These are phyloP conservation scores for Eumacrocentrus americanus DNA, from an alignment of 2,888 invertebrate species.

Conservation along the genomic window DNA sequence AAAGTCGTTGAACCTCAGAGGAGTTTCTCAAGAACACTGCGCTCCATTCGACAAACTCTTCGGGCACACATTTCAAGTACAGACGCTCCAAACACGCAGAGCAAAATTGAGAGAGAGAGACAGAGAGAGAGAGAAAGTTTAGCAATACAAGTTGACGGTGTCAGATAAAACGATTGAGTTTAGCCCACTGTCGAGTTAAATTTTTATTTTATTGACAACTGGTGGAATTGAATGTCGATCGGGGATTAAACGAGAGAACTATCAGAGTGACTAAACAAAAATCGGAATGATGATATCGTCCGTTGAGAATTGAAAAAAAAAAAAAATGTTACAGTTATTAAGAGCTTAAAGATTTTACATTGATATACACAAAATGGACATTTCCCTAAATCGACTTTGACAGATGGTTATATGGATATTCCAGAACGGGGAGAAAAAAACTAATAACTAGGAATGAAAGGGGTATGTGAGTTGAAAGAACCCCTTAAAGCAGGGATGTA, in stretches of 20 bases:
- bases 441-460: not conserved
- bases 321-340: not conserved
- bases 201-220: not conserved
- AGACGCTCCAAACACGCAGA: not conserved
- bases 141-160: constrained; percentile 11
- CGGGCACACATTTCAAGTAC: not conserved
- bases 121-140: constrained; percentile 8
- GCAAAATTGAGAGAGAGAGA: not conserved
- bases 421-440: not conserved
- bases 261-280: not conserved
- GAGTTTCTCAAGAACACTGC: constrained; percentile 12
- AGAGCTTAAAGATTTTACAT: too few species aligned
- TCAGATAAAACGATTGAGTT: not conserved
- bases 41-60: not conserved
- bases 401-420: too few species aligned
- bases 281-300: too few species aligned
- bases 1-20: constrained; percentile 8
- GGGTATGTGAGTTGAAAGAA: constrained; percentile 5
- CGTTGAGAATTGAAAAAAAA: not conserved
- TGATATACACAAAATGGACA: too few species aligned
- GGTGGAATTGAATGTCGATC: not conserved
- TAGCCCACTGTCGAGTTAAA: not conserved
- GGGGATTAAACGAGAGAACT: not conserved
- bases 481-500: constrained; percentile 21
- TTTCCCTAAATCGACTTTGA: too few species aligned